Conservation (phyloP, 1,140 invertebrate species). For the Himalopsyche phryganea region DNA sequence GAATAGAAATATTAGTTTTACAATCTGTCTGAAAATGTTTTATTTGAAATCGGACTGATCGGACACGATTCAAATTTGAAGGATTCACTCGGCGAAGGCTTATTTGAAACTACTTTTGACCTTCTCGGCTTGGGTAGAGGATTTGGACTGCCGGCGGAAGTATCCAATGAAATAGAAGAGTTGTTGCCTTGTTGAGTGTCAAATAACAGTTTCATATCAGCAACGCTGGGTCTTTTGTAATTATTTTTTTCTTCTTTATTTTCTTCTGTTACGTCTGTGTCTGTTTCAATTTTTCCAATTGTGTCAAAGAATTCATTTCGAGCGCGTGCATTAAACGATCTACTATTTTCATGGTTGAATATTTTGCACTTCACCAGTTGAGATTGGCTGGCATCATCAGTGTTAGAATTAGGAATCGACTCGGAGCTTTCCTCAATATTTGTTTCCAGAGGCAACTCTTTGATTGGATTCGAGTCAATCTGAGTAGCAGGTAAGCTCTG, state of each 20-base stretch:
- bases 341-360: conserved; percentile 3
- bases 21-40: too few relatives aligned
- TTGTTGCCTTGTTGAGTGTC: conserved; percentile 38
- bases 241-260: conserved; percentile 8
- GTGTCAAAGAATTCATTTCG: conserved; percentile 46
- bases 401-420: background rate
- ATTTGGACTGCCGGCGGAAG: conserved; percentile 41
- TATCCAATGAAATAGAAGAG: background rate
- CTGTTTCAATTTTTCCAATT: conserved; percentile 36
- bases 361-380: conserved; percentile 18
- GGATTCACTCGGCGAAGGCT: conserved; percentile 32
- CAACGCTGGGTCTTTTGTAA: conserved; percentile 38
- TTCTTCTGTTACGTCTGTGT: conserved; percentile 2
- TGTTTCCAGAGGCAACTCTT: background rate
- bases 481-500: too few relatives aligned
- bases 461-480: background rate
- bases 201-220: conserved; percentile 46
- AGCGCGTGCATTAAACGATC: conserved; percentile 11
- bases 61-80: conserved; percentile 17
- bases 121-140: conserved; percentile 52
- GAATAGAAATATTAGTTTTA: too few relatives aligned
- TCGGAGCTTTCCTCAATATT: background rate
- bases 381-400: background rate
- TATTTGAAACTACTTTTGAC: conserved; percentile 41
- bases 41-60: conserved; percentile 6